Evolutionary conservation across 2,888 invertebrate species (phyloP).

Genomic region (Agrilus cyanescens): DNA sequence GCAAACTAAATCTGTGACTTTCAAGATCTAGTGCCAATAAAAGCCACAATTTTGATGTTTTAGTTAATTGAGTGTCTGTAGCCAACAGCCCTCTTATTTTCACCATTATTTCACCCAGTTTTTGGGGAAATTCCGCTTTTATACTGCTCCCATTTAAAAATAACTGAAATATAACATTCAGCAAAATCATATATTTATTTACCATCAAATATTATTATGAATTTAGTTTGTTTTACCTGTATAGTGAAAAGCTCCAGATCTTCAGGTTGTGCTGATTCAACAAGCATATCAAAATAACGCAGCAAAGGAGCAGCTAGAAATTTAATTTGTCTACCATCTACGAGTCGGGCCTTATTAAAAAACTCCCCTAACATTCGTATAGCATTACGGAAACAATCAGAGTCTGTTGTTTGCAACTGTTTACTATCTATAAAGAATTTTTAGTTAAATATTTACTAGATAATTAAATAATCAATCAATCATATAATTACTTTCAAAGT

Average conservation of each 20-base stretch:
- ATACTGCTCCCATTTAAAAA: slow-evolving; percentile 30
- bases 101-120: slow-evolving; percentile 27
- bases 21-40: slow-evolving; percentile 34
- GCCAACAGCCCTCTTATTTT: slow-evolving; percentile 28
- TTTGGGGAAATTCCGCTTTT: slow-evolving; percentile 20
- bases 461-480: not conserved
- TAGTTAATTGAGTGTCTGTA: slow-evolving; percentile 26
- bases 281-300: slow-evolving; percentile 31
- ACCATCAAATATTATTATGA: too few relatives aligned
- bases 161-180: too few relatives aligned
- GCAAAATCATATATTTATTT: slow-evolving; percentile 3
- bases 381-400: slow-evolving; percentile 29
- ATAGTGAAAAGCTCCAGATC: slow-evolving; percentile 33
- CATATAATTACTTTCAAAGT: slow-evolving; percentile 22
- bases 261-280: slow-evolving; percentile 29
- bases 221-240: slow-evolving; percentile 25
- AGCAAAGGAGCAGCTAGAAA: slow-evolving; percentile 27
- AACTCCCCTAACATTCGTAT: slow-evolving; percentile 32
- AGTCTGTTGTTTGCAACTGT: slow-evolving; percentile 17
- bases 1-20: slow-evolving; percentile 28
- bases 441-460: not conserved
- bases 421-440: slow-evolving; percentile 15
- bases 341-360: slow-evolving; percentile 26
- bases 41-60: slow-evolving; percentile 31
- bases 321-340: slow-evolving; percentile 20